Conservation (phyloP, 2,888 invertebrate species). For the Andrena marginata region DNA sequence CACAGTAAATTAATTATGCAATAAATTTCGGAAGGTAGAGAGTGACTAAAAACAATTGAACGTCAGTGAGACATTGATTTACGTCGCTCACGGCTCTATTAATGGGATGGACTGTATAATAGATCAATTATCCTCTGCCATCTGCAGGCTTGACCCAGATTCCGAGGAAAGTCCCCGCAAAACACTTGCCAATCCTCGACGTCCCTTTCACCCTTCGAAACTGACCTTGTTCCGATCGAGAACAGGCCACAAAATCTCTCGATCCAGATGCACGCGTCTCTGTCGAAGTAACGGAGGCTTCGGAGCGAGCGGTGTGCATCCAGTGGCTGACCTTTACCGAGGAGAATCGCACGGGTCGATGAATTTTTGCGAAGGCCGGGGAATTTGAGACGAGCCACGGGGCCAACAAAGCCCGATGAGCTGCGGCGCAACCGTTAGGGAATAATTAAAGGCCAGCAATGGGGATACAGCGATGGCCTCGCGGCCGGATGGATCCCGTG, state of each 20-base stretch:
- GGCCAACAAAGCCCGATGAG: slow-evolving; percentile 35
- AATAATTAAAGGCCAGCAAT: slow-evolving; percentile 64
- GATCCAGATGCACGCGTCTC: background rate
- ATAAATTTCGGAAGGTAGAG: no score
- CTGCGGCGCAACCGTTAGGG: slow-evolving; percentile 51
- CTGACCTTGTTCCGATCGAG: background rate
- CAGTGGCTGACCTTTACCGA: slow-evolving; percentile 31
- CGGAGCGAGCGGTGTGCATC: background rate
- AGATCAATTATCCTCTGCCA: no score
- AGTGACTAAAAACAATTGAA: no score
- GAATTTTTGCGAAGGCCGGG: slow-evolving; percentile 45
- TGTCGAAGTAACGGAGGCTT: background rate
- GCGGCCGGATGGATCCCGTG: slow-evolving; percentile 32
- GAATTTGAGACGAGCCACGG: background rate
- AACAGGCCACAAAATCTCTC: background rate
- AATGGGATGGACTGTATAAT: no score
- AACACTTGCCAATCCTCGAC: background rate
- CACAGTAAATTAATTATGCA: no score
- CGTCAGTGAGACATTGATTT: no score
- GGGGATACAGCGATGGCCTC: slow-evolving; percentile 33
- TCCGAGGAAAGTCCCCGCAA: background rate
- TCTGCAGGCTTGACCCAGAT: background rate
- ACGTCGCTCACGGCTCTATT: no score
- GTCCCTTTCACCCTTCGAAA: background rate
- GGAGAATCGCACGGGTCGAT: slow-evolving; percentile 53